Evolutionary conservation across 1,140 invertebrate species (phyloP).

Genomic region (Cherax quadricarinatus): DNA sequence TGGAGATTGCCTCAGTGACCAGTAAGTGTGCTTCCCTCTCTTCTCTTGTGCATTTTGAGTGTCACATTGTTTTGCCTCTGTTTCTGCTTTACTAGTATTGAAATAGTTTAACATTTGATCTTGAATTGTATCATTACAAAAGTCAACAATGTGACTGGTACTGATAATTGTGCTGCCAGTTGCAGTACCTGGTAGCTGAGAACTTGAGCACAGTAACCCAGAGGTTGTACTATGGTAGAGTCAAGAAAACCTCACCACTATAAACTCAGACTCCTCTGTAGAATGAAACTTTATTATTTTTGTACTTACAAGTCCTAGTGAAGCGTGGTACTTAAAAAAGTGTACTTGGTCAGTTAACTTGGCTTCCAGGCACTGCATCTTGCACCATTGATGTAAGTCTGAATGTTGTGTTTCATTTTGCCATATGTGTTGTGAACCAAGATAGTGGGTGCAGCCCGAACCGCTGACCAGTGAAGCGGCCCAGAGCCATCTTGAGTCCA

Average conservation of each 20-base stretch:
- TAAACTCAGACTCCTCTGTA: conserved; percentile 30
- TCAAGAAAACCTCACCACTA: conserved; percentile 21
- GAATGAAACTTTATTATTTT: conserved; percentile 54
- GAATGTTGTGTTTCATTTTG: conserved; percentile 54
- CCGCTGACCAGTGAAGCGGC: conserved; percentile 43
- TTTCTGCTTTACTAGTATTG: conserved; percentile 57
- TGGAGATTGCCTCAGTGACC: conserved; percentile 31
- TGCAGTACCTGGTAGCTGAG: conserved; percentile 54
- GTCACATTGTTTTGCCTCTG: conserved; percentile 57
- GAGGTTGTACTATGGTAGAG: background rate
- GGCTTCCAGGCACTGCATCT: conserved; percentile 45
- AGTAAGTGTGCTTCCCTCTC: conserved; percentile 49
- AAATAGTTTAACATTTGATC: conserved; percentile 58
- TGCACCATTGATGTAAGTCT: conserved; percentile 57
- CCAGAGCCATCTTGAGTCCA: conserved; percentile 45
- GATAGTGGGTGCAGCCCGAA: conserved; percentile 49
- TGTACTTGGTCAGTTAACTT: background rate
- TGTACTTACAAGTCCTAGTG: conserved; percentile 67
- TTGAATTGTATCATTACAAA: conserved; percentile 59
- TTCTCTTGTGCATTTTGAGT: conserved; percentile 51
- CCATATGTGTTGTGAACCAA: conserved; percentile 62
- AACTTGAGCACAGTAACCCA: conserved; percentile 8
- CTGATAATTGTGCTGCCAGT: conserved; percentile 48
- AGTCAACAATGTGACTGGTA: conserved; percentile 56
- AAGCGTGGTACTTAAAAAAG: conserved; percentile 53